Base-by-base conservation (phyloP, 2,113 vertebrate genomes). In the Stictonetta naevosa region DNA sequence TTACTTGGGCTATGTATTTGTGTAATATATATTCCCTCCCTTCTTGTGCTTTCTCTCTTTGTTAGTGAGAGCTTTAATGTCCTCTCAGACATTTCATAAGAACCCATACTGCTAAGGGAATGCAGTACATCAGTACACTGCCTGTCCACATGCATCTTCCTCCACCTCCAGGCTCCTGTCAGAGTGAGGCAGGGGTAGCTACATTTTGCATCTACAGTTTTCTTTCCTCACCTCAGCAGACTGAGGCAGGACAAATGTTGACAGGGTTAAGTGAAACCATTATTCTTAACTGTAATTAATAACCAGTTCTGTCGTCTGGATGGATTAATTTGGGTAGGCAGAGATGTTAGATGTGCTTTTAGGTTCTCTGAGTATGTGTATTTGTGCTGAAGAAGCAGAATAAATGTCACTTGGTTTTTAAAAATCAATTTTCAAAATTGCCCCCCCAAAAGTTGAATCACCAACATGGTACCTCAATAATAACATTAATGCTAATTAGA, bases 221-320 rank as follows among this genome's bases (percentile, higher is more conserved):
- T 82, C 13, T 68, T 84, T 38, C 8, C 0, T 64, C 72, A 19
- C 29, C 10, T 38, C 14, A 69, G 63, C 44, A 77, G 31, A 7
- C 38, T 42, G 48, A 28, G 11, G 19, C 38, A 83, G 44, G 83
- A 20, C 29, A 63, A 62, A 50, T 77, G 31, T 36, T 90, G 44
- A 10, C 0, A 0, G 21, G 23, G 16, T 66, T 68, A 82, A 71
- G 13, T 7, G 26, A 72, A 91, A 25, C 22, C 4, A 3, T 63
- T 88, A 8, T 40, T 80, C 93, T 88, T 71, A 26, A 50, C 36
- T 73, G 44, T 23, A 38, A n/a, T 53, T 80, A 76, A 15, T 74
- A 86, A 55, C 33, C 28, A 55, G 2, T 73, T 78, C 33, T 13
- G 29, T 77, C 9, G 4, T 76, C 50, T 42, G n/a, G 29, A 53